Evolutionary conservation across 2,888 invertebrate species (phyloP).

Genomic region (Trypoxylon attenuatum): DNA sequence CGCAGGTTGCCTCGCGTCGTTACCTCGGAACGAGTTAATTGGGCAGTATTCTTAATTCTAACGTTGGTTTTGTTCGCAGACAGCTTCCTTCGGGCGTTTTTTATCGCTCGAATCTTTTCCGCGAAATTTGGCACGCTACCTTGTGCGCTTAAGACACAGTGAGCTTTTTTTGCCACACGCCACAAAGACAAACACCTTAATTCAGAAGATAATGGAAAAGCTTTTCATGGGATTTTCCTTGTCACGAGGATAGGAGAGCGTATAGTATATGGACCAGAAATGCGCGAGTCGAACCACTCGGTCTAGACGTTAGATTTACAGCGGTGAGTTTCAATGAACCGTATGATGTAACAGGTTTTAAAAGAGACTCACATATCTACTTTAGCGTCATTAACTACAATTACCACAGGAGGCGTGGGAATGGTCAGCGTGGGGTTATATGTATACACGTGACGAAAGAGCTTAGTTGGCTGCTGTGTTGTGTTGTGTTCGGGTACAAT

Average conservation of each 20-base stretch:
- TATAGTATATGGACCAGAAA: no score
- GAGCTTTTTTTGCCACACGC: no score
- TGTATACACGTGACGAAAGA: constrained; percentile 32
- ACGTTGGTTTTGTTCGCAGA: neutral
- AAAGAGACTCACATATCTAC: constrained; percentile 44
- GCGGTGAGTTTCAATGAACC: neutral
- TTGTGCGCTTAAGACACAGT: no score
- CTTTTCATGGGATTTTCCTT: no score
- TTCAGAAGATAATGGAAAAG: no score
- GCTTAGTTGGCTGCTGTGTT: constrained; percentile 35
- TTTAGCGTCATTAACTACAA: constrained; percentile 53
- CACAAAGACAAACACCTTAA: no score
- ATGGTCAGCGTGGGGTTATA: constrained; percentile 33
- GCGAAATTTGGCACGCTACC: no score
- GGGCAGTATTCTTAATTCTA: neutral
- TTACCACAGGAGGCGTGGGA: constrained; percentile 46
- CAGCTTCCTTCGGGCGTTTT: neutral
- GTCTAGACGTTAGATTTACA: neutral
- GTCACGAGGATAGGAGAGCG: no score
- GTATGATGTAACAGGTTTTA: constrained; percentile 1
- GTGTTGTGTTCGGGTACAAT: constrained; percentile 38
- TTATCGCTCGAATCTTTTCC: neutral
- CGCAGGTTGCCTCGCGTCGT: no score
- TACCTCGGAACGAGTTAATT: neutral
- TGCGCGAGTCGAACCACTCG: neutral